These are phyloP conservation scores for Cebus imitator DNA, from an alignment of 2,113 vertebrate genomes.

Conservation along the genomic window DNA sequence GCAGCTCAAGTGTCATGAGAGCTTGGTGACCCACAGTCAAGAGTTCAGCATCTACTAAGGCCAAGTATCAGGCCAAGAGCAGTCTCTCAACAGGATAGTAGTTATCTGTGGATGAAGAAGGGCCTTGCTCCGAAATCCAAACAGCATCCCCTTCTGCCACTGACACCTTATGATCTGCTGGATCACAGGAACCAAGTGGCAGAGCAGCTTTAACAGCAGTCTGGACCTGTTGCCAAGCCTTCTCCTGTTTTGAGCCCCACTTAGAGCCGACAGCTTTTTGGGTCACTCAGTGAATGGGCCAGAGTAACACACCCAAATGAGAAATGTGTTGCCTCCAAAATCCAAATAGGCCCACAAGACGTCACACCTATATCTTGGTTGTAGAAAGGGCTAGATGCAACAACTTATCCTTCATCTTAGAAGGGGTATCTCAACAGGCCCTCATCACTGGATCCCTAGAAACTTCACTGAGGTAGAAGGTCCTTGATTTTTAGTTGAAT, in stretches of 20 bases:
- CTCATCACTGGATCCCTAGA: not conserved
- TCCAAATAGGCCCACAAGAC: not conserved
- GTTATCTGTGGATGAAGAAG: not conserved
- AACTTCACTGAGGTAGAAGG: not conserved
- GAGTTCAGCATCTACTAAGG: not conserved
- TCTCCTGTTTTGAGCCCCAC: not conserved
- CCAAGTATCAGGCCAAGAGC: not conserved
- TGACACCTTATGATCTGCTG: not conserved
- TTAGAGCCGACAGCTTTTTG: not conserved
- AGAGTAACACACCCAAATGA: not conserved
- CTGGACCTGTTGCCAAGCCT: not conserved
- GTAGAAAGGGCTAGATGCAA: not conserved
- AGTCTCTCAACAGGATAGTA: not conserved
- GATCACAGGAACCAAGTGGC: not conserved
- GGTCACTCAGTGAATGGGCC: not conserved
- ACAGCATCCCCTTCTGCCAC: not conserved
- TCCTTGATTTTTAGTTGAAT: not conserved
- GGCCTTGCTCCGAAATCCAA: not conserved
- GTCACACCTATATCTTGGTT: not conserved
- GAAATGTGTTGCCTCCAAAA: not conserved
- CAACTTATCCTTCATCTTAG: not conserved
- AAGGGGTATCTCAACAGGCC: not conserved
- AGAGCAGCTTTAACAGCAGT: not conserved
- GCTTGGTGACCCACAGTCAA: not conserved
- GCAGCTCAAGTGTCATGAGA: not conserved